Conservation (phyloP, 2,113 vertebrate genomes). For the Naja naja region DNA sequence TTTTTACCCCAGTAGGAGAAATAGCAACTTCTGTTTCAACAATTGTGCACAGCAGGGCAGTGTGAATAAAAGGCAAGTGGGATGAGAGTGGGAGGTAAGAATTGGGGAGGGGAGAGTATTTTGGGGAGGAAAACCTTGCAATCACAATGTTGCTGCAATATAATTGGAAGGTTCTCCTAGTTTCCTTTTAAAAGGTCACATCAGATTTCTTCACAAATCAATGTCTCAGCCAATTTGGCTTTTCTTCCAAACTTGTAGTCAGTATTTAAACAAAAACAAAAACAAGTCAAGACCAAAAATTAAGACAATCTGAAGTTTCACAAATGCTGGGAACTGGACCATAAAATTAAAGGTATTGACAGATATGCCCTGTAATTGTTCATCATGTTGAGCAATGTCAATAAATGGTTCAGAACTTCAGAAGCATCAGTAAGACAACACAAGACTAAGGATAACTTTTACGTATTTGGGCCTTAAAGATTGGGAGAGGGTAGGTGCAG, state of each 20-base stretch:
- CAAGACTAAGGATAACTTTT: neutral
- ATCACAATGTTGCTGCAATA: neutral
- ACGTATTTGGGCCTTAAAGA: neutral
- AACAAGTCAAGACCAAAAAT: neutral
- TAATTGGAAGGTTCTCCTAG: neutral
- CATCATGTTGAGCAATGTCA: neutral
- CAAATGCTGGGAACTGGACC: neutral
- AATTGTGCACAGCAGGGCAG: neutral
- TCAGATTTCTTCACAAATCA: neutral
- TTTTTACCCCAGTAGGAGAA: neutral
- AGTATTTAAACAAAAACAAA: neutral
- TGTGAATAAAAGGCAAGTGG: neutral
- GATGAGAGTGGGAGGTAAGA: neutral
- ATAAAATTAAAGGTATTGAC: neutral
- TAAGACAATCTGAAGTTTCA: neutral
- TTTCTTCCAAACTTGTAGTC: neutral
- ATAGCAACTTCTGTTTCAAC: neutral
- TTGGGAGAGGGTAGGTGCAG: neutral
- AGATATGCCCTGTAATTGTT: neutral
- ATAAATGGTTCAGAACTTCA: neutral
- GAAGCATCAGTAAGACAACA: neutral
- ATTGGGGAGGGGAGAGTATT: neutral
- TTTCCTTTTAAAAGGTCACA: neutral
- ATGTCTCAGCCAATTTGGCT: neutral
- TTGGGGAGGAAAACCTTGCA: neutral